Base-by-base conservation (phyloP, 2,888 invertebrate genomes). In the Buathra laborator region DNA sequence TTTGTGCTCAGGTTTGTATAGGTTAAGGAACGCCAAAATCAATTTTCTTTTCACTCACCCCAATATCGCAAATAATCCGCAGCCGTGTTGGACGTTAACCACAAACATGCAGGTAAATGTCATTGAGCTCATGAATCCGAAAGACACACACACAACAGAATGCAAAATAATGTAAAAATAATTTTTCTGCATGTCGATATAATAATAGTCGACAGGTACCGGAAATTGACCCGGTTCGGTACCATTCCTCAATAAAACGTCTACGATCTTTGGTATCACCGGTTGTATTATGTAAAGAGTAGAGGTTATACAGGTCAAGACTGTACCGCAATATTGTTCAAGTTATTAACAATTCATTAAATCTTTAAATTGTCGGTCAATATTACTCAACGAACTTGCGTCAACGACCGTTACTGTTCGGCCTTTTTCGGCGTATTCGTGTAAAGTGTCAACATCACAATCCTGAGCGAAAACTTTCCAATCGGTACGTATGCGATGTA, bases 21-120 rank as follows among this genome's bases (percentile, higher is more conserved):
- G 19, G 0, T 0, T 19, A 19, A 19, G 19, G 19, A 19, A 19
- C 19, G 19, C 19, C 19, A 19, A 19, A 19, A 19, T 19, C 19
- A 19, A 19, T 19, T 19, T 19, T 19, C 19, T 19, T 19, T 19
- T 19, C 19, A 24, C 64, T 82, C 24, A 82, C 82, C 82, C 76
- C 7, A 82, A 12, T 14, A 74, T 71, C 3, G 82, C 76, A 19
- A 76, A 82, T 46, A 82, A 76, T 46, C 71, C 76, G 62, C 82
- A 82, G 56, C 24, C 29, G 46, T 82, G 82, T 44, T 82, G 71
- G 4, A 71, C 64, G 56, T 76, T 71, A 53, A 71, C 46, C 5
- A 77, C 56, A 43, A 76, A 71, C 48, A 81, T 75, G 1, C 75
- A 53, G 24, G 76, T 75, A 44, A 37, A 37, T 2, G 81, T 68